Percentiles rank a stretch among this genome's conserved stretches.
phyloP scores from a whole-genome alignment of 23 tunicate species.

The Ciona savignyi region DNA sequence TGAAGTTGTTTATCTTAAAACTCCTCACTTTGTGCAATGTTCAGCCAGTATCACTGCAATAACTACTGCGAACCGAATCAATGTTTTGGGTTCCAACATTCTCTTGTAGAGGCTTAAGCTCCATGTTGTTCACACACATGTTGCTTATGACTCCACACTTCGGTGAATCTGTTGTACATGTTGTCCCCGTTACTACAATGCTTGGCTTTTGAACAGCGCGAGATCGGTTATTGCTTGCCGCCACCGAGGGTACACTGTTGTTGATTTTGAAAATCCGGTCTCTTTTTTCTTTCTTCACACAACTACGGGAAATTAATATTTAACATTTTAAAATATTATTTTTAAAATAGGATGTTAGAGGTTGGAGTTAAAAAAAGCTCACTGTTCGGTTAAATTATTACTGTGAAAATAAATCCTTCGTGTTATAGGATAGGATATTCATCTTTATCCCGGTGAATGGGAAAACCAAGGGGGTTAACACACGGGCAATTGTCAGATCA shows the following conservation, averaged over 20 bases:
- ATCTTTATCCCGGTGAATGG: too few species aligned
- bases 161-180: too few species aligned
- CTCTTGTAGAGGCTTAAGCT: neutral
- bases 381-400: too few species aligned
- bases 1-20: too few species aligned
- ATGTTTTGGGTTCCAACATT: neutral
- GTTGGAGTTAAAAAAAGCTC: neutral
- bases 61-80: conserved; percentile 11
- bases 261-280: neutral
- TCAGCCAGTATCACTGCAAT: conserved; percentile 7
- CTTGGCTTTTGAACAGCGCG: neutral
- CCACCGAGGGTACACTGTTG: conserved; percentile 1
- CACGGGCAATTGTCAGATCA: too few species aligned
- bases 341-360: neutral
- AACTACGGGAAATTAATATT: neutral
- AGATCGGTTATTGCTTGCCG: neutral
- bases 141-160: neutral
- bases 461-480: too few species aligned
- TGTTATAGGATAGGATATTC: too few species aligned
- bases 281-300: conserved; percentile 4
- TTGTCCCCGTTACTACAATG: neutral
- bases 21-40: too few species aligned
- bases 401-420: too few species aligned
- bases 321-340: too few species aligned
- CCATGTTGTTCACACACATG: neutral